A percentile compares a stretch with the other conserved stretches of the same genome.
phyloP scores from a whole-genome alignment of 2,888 invertebrate species.

The Erannis defoliaria region DNA sequence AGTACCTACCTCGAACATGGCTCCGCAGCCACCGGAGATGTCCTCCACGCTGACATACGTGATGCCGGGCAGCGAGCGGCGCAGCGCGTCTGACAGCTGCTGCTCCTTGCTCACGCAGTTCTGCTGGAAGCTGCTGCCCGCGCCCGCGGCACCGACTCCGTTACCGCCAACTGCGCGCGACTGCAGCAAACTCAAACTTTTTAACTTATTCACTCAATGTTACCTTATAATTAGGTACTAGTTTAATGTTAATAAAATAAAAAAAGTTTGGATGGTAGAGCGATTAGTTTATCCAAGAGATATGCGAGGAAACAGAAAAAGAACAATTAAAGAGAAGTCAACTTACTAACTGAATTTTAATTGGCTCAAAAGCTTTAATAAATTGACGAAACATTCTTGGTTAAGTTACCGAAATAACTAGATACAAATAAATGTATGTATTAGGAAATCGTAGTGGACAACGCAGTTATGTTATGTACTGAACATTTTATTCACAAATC shows the following conservation, averaged over 20 bases:
- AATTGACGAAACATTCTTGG: conserved; percentile 73
- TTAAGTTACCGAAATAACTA: background rate
- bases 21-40: conserved; percentile 93
- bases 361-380: conserved; percentile 66
- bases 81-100: conserved; percentile 67
- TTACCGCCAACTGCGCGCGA: conserved; percentile 57
- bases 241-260: too few species aligned
- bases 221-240: background rate
- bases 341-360: conserved; percentile 69
- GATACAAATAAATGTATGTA: background rate
- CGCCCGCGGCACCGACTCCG: conserved; percentile 41
- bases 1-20: conserved; percentile 90
- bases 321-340: background rate
- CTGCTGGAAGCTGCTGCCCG: conserved; percentile 63
- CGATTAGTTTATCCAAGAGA: too few species aligned
- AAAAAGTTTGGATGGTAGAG: too few species aligned
- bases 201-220: background rate
- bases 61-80: conserved; percentile 87
- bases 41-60: conserved; percentile 89
- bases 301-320: too few species aligned
- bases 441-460: background rate
- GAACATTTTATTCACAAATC: background rate
- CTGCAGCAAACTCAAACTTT: conserved; percentile 42
- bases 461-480: background rate
- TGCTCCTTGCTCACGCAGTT: conserved; percentile 74